phyloP scores from a whole-genome alignment of 2,113 vertebrate genomes.

The Hirundichthys speculiger region DNA sequence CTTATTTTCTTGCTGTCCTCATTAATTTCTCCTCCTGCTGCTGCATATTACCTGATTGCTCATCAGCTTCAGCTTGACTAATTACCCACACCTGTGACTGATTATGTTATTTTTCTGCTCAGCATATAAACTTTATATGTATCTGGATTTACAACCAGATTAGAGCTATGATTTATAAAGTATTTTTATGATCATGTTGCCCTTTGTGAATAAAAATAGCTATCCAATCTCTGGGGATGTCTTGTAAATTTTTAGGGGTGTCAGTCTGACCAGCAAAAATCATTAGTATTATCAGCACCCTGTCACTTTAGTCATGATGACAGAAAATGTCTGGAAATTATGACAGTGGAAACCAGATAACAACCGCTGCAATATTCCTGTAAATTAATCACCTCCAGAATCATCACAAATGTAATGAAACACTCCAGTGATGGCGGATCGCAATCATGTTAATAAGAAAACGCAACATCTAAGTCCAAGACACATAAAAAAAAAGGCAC shows the following conservation, averaged over 20 bases:
- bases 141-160: too few relatives aligned
- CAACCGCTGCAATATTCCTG: slow-evolving; percentile 6
- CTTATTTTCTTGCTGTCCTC: too few relatives aligned
- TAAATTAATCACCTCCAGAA: slow-evolving; percentile 1
- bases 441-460: background rate
- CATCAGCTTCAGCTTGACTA: too few relatives aligned
- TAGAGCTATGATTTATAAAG: too few relatives aligned
- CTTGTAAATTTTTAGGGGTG: slow-evolving; percentile 10
- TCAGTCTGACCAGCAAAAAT: slow-evolving; percentile 10
- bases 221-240: background rate
- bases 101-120: too few relatives aligned
- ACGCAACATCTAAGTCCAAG: background rate
- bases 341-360: slow-evolving; percentile 14
- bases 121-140: too few relatives aligned
- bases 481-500: background rate
- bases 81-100: too few relatives aligned
- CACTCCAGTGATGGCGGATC: background rate
- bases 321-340: slow-evolving; percentile 14
- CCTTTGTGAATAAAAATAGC: slow-evolving; percentile 16
- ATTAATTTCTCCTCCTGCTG: too few relatives aligned
- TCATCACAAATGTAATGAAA: slow-evolving; percentile 1
- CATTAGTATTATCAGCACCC: slow-evolving; percentile 5
- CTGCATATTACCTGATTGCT: too few relatives aligned
- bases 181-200: background rate
- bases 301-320: slow-evolving; percentile 1